phyloP scores from a whole-genome alignment of 1,140 invertebrate species.

The Augochlora pura region DNA sequence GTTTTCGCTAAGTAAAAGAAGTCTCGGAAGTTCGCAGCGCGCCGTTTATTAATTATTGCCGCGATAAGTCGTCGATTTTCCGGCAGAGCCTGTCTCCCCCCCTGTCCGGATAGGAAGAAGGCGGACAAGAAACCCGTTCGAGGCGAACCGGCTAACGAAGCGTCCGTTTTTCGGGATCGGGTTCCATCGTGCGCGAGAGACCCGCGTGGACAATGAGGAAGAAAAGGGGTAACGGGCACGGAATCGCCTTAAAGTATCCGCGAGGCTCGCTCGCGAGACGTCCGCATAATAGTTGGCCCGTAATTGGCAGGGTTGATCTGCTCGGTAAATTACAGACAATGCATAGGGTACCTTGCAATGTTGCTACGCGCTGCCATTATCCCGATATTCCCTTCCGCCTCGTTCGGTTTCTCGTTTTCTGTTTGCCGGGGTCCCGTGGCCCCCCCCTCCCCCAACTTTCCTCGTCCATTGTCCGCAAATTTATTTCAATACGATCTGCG shows the following conservation, averaged over 20 bases:
- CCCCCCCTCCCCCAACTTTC: slow-evolving; percentile 28
- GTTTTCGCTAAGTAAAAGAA: slow-evolving; percentile 62
- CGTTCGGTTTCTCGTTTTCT: slow-evolving; percentile 45
- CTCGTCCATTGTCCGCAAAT: slow-evolving; percentile 53
- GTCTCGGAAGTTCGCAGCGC: slow-evolving; percentile 55
- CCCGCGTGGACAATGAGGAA: slow-evolving; percentile 33
- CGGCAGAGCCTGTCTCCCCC: slow-evolving; percentile 11
- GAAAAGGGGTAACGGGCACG: not conserved
- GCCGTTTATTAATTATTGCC: slow-evolving; percentile 63
- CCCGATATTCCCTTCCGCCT: slow-evolving; percentile 52
- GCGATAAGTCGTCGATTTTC: slow-evolving; percentile 55
- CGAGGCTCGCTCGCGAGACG: slow-evolving; percentile 21
- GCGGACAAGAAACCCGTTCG: no score
- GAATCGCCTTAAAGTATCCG: slow-evolving; percentile 49
- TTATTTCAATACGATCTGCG: slow-evolving; percentile 51
- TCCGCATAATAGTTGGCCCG: slow-evolving; percentile 56
- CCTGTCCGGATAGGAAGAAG: not conserved
- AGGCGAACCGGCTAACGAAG: no score
- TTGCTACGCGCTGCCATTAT: slow-evolving; percentile 55
- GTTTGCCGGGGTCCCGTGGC: slow-evolving; percentile 32
- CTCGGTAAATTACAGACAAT: slow-evolving; percentile 68
- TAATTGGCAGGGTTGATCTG: slow-evolving; percentile 64
- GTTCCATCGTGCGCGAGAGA: no score
- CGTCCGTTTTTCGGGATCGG: no score
- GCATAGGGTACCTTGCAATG: slow-evolving; percentile 48